Percentiles rank a stretch among this genome's conserved stretches.
Evolutionary conservation across 1,140 invertebrate species (phyloP).

Genomic region (Protaetia brevitarsis): DNA sequence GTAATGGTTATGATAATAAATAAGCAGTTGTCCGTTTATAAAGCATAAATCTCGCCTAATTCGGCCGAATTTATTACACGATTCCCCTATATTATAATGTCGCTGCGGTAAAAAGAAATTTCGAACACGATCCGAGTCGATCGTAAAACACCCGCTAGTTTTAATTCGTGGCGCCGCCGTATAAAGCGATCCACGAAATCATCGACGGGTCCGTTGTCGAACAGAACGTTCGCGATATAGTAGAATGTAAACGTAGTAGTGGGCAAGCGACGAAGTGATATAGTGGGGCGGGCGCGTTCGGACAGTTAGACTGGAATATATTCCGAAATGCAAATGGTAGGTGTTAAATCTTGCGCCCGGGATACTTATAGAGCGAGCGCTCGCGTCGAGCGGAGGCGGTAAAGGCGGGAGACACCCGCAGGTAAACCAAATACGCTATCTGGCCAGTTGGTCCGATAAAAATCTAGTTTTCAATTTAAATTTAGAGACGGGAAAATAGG

Average conservation of each 20-base stretch:
- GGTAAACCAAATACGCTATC: neutral
- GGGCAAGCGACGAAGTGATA: neutral
- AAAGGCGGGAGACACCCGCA: conserved; percentile 15
- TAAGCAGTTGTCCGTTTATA: neutral
- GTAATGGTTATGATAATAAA: conserved; percentile 7
- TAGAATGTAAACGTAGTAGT: too few relatives aligned
- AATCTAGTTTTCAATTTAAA: conserved; percentile 22
- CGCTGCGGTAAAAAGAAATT: neutral
- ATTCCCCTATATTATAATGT: too few relatives aligned
- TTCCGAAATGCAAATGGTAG: conserved; percentile 28
- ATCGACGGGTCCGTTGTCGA: neutral
- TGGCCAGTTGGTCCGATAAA: neutral
- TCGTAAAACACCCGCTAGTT: conserved; percentile 4
- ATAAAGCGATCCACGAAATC: conserved; percentile 20
- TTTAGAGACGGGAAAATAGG: neutral
- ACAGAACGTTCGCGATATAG: conserved; percentile 4
- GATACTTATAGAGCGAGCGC: conserved; percentile 1
- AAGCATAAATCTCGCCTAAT: neutral
- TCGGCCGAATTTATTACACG: neutral
- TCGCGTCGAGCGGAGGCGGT: neutral
- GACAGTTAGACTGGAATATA: conserved; percentile 19
- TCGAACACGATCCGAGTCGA: neutral
- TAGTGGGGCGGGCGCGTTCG: neutral
- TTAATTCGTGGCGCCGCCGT: conserved; percentile 19
- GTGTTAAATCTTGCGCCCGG: conserved; percentile 25